Evolutionary conservation across 23 tunicate species (phyloP), one percentile per base, ranked within the genome.

Genomic region (Corella eumyota): DNA sequence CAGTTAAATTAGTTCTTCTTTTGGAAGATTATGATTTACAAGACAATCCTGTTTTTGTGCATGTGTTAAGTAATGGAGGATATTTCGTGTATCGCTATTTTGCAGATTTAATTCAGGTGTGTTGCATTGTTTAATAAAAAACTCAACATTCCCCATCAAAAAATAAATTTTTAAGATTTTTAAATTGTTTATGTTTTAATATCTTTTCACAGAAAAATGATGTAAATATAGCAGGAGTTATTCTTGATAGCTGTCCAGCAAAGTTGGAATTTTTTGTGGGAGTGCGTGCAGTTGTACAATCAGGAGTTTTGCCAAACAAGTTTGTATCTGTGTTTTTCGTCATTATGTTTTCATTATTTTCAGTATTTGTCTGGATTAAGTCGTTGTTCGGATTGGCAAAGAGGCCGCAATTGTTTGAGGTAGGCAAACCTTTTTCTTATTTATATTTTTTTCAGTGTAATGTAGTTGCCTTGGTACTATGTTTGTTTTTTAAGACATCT

Each of bases 1-100:
- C 96, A 0, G 25, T 37, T 5, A 88, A 88, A 79, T 70, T 88
- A 5, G 59, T 68, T 20, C 80, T 67, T 34, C 57, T 88, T 22
- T 69, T 88, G 36, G 88, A 88, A 25, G 96, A 88, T 73, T 88
- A 88, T 68, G 96, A 79, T 46, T 61, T 88, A 7, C 25, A 32
- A 7, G 69, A 67, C 27, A 64, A 73, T 45, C 96, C 96, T 22
- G 78, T 88, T 4, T 61, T 78, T 22, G 61, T 88, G 7, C 96
- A 88, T 45, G 35, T 51, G 51, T 88, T 88, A 60, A 88, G 96
- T 61, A 88, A 88, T 73, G 88, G 96, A 29, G 96, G 96, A 26
- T 72, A 56, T 36, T 73, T 72, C 17, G 33, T 88, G 19, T 88
- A 88, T 51, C 33, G 70, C 32, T 79, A 34, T 55, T 36, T 78